Conservation (phyloP, 2,888 invertebrate species). For the Quadriops clusia region DNA sequence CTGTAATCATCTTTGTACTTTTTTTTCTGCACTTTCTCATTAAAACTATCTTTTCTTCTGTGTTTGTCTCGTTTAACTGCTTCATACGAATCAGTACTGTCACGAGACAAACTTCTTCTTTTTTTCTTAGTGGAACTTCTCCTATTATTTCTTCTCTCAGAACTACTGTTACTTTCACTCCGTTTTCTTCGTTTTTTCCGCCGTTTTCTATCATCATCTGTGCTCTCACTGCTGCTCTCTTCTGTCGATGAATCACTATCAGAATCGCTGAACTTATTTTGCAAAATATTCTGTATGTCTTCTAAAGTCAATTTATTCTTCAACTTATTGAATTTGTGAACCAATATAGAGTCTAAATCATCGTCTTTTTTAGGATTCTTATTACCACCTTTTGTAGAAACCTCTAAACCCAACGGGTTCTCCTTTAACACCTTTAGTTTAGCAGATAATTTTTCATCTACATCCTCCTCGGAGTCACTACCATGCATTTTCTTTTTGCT, state of each 20-base stretch:
- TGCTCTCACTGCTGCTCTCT: slow-evolving; percentile 3
- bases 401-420: slow-evolving; percentile 15
- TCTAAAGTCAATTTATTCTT: slow-evolving; percentile 41
- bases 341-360: slow-evolving; percentile 55
- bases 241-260: slow-evolving; percentile 12
- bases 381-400: slow-evolving; percentile 22
- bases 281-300: slow-evolving; percentile 32
- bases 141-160: slow-evolving; percentile 18
- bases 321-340: slow-evolving; percentile 57
- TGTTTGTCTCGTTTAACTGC: slow-evolving; percentile 9
- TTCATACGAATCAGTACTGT: slow-evolving; percentile 3
- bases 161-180: slow-evolving; percentile 1
- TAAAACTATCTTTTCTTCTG: slow-evolving; percentile 10
- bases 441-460: slow-evolving; percentile 26
- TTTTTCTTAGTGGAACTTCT: slow-evolving; percentile 12
- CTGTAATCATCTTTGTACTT: slow-evolving; percentile 4
- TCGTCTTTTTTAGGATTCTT: slow-evolving; percentile 34
- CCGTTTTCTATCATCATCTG: slow-evolving; percentile 3
- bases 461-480: slow-evolving; percentile 25
- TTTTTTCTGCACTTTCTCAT: slow-evolving; percentile 5
- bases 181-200: slow-evolving; percentile 2
- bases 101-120: too few species aligned
- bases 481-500: slow-evolving; percentile 26
- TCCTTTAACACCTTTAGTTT: slow-evolving; percentile 26
- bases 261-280: slow-evolving; percentile 5